Evolutionary conservation across 2,797 vertebrate genomes (phyloP), one percentile per base, ranked within the genome.

Genomic region (Chaetodon trifasciatus): DNA sequence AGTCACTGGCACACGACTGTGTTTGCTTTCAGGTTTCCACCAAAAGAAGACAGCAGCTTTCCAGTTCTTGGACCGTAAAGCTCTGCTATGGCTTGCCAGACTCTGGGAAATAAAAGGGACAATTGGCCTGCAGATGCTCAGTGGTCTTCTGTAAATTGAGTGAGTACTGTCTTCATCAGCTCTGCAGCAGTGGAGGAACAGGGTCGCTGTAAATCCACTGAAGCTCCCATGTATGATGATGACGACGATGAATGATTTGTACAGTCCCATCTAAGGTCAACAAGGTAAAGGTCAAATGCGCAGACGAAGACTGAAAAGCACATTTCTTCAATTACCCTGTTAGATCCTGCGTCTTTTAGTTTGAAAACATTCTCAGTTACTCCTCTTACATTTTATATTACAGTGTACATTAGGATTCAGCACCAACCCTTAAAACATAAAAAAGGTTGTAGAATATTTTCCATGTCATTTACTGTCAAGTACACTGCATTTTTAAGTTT

Each of bases 401-500:
- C 17, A 7, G 58, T 88, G 82, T 63, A 85, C 65, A 37, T 79
- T 79, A 40, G 21, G 19, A 83, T 80, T 83, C 56, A 69, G 64
- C 28, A 12, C 11, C 65, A 60, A 37, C 17, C 10, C 24, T 77
- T 83, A 28, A 37, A 71, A 76, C 69, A 76, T 42, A 55, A 79
- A 85, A 74, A 76, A 76, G 46, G 13, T 65, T 79, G 63, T 64
- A 24, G 8, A 79, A 64, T 78, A 47, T 86, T 86, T 89, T 89
- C 79, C 72, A 72, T 88, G 86, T 85, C 78, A 84, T 87, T 86
- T 88, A 76, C 61, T 81, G 74, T 77, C 78, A 80, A 78, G 50
- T 63, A 62, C 47, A 56, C 72, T 78, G 69, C 66, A 74, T 88
- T 89, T 92, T 72, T 57, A 88, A 88, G 75, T 89, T 91, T 85